Base-by-base conservation (phyloP, 2,888 invertebrate species). In the Drosophila demipolita region DNA sequence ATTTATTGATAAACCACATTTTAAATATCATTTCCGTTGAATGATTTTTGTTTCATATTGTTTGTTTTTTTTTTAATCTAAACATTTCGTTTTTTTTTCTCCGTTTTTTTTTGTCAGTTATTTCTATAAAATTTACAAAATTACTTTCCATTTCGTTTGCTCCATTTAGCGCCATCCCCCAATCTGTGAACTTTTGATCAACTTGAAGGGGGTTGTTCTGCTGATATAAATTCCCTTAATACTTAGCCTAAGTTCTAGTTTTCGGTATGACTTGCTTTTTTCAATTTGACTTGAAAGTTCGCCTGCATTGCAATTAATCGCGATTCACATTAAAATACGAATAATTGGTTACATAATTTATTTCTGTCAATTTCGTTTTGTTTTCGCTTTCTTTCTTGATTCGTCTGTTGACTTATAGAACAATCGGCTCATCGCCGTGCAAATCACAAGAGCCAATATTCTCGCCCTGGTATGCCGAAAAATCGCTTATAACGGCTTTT, bases 361-460 rank as follows among this genome's bases (percentile, higher is more conserved):
- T 58, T 55, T 61, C 55, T 82, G 68, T 90, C 87, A 80, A 66
- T 67, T 71, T 66, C n/a, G 55, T 53, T 50, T 54, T 64, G 11
- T 65, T 42, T 29, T 49, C 60, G 82, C 67, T 68, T 64, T 67
- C 55, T 57, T 54, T 64, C 85, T 78, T 82, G 78, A 81, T 75
- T 81, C 83, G n/a, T 60, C 59, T 57, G 60, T 71, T 40, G 42
- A 62, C 80, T 83, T 93, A 93, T 88, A 92, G 89, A 91, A 92
- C 80, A 83, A 93, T 89, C 77, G 92, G 91, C 88, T 92, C 92
- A 78, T 93, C 93, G 62, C 93, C 93, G 87, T 93, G 93, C 76
- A 93, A 84, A 91, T 94, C 94, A 93, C 95, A 95, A 80, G 93
- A 93, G 83, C 94, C 94, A 87, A 95, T 93, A 90, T 95, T 95